phyloP scores from a whole-genome alignment of 1,140 invertebrate genomes.

The Charaxes varanes region DNA sequence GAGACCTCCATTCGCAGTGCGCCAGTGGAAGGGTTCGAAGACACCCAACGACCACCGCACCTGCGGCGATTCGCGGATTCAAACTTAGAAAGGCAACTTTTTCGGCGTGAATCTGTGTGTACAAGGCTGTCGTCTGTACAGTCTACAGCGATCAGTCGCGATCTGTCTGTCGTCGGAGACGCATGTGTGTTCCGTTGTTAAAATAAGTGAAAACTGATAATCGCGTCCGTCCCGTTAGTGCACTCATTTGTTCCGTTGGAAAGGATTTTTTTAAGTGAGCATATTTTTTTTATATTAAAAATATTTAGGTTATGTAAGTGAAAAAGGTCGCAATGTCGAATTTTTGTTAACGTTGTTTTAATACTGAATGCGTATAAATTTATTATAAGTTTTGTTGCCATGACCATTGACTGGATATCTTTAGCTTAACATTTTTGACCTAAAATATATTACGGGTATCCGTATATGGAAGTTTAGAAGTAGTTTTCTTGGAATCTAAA shows the following conservation, averaged over 20 bases:
- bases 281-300: conserved; percentile 10
- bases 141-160: conserved; percentile 45
- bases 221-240: conserved; percentile 26
- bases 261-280: conserved; percentile 30
- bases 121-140: conserved; percentile 45
- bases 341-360: too few species aligned
- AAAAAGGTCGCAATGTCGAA: too few species aligned
- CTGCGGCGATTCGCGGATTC: conserved; percentile 48
- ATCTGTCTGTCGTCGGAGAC: conserved; percentile 31
- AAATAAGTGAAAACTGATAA: conserved; percentile 20
- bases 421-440: too few species aligned
- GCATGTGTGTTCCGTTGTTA: conserved; percentile 25
- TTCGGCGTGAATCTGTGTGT: conserved; percentile 48
- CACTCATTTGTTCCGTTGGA: conserved; percentile 19
- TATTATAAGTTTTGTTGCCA: too few species aligned
- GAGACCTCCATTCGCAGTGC: conserved; percentile 26
- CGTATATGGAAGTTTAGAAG: too few species aligned
- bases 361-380: too few species aligned
- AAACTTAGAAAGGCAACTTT: conserved; percentile 64
- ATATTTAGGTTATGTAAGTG: too few species aligned
- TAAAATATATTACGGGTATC: too few species aligned
- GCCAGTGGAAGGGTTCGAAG: conserved; percentile 1
- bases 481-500: too few species aligned
- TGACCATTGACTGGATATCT: too few species aligned
- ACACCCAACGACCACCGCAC: conserved; percentile 21